Evolutionary conservation across 2,113 vertebrate genomes (phyloP), one percentile per base, ranked within the genome.

Genomic region (Brachirus orientalis): DNA sequence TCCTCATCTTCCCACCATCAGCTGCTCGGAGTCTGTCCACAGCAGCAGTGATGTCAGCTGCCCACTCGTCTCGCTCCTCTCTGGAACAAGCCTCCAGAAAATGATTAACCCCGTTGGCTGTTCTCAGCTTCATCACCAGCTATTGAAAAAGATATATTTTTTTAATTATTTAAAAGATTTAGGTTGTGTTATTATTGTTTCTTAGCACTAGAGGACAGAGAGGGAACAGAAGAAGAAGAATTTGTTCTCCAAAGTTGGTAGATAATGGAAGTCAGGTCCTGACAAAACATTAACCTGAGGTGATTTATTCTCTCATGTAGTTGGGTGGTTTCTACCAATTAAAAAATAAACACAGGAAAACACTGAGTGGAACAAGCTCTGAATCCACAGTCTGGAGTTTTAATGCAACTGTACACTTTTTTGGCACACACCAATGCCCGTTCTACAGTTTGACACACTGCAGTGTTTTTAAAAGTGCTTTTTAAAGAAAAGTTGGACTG

Each of bases 51-150:
- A 99, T 96, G 82, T 94, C 94, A 7, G 90, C 88, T 18, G 96
- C 96, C 97, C 97, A 99, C 14, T 94, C 91, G 0, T 99, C 97
- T 45, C 97, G 90, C 72, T 98, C 94, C 78, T 97, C 96, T 61
- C 96, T 92, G 51, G 95, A 97, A 77, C 95, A 96, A 45, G 95
- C 95, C 88, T 98, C 96, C 77, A 99, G 88, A 72, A 95, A 97
- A 76, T 96, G 95, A 45, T 95, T 94, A 11, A 91, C 94, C 3
- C 92, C 92, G 7, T 88, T 94, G 53, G 83, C 92, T n/a, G 95
- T 95, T 84, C 88, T 93, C 63, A 99, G 89, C 75, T 94, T 98
- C 60, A 99, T 91, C 54, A 97, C 94, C 55, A 96, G 65, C 97
- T 99, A 60, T 28, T 4, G 8, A 36, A 55, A 40, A 37, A 22